A percentile compares a stretch with the other conserved stretches of the same genome.
Evolutionary conservation across 2,113 vertebrate species (phyloP).

Genomic region (Martes martes): DNA sequence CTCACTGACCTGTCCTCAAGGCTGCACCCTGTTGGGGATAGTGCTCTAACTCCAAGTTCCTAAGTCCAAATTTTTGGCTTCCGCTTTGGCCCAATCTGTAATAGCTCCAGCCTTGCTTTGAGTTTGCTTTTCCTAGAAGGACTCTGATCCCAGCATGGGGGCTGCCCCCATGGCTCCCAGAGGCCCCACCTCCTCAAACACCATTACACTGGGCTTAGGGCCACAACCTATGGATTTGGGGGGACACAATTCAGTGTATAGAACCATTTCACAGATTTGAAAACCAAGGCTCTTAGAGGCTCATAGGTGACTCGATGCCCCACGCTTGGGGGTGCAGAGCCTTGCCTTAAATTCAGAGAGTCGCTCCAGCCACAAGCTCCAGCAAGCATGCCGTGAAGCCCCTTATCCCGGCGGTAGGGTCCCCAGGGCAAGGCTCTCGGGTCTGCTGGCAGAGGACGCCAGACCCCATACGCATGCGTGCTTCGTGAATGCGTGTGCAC

Average conservation of each 20-base stretch:
- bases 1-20: background rate
- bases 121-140: background rate
- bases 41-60: background rate
- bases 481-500: rapidly evolving
- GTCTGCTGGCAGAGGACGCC: rapidly evolving
- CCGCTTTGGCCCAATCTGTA: background rate
- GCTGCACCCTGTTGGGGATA: background rate
- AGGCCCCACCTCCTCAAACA: background rate
- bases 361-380: background rate
- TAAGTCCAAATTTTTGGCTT: background rate
- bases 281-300: background rate
- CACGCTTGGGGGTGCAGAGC: rapidly evolving
- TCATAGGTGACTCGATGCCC: too few species aligned
- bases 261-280: background rate
- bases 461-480: rapidly evolving
- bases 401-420: rapidly evolving
- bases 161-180: background rate
- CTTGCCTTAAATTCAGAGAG: background rate
- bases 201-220: background rate
- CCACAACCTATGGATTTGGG: background rate
- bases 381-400: rapidly evolving
- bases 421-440: background rate
- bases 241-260: background rate
- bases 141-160: background rate
- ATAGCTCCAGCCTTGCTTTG: rapidly evolving